These are phyloP conservation scores for Calonectris borealis DNA, from an alignment of 2,113 vertebrate genomes.

Conservation along the genomic window DNA sequence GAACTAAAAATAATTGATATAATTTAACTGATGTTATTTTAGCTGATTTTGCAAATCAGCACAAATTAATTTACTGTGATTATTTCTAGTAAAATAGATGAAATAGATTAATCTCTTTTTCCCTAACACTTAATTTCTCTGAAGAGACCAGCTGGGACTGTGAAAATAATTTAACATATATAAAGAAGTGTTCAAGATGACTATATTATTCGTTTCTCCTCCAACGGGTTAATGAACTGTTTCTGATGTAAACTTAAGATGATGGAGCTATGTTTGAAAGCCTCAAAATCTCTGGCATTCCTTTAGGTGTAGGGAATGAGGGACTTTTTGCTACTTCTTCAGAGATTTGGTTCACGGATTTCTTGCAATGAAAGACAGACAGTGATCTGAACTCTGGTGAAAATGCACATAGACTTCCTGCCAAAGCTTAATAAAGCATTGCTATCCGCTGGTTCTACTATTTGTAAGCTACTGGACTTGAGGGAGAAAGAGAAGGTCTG, in stretches of 20 bases:
- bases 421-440: background rate
- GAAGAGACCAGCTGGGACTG: background rate
- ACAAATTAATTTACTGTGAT: background rate
- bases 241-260: background rate
- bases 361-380: background rate
- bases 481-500: background rate
- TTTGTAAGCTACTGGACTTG: background rate
- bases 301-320: background rate
- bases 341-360: background rate
- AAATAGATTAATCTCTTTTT: background rate
- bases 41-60: background rate
- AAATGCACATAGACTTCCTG: background rate
- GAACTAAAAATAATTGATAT: background rate
- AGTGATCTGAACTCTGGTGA: background rate
- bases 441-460: background rate
- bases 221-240: background rate
- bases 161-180: slow-evolving; percentile 17
- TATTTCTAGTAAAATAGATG: slow-evolving; percentile 7
- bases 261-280: background rate
- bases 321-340: background rate
- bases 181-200: background rate
- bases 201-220: background rate
- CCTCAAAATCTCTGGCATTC: background rate
- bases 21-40: background rate
- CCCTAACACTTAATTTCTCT: background rate